Conservation (phyloP, 1,140 invertebrate genomes). For the Periplaneta americana region DNA sequence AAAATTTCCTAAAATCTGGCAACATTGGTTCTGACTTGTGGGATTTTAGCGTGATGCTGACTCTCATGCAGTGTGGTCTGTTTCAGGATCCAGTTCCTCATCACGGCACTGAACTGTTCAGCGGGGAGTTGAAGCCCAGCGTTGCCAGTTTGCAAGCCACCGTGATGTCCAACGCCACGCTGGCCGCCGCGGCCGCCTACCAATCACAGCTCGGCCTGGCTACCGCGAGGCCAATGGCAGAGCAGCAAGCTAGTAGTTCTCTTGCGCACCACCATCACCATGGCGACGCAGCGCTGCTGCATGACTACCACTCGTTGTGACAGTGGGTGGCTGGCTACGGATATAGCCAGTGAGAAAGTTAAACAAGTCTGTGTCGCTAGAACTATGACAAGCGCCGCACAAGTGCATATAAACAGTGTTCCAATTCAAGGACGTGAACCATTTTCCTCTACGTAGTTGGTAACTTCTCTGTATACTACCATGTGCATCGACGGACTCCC, state of each 20-base stretch:
- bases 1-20: too few relatives aligned
- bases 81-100: slow-evolving; percentile 21
- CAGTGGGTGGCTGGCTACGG: slow-evolving; percentile 30
- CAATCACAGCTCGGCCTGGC: slow-evolving; percentile 23
- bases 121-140: slow-evolving; percentile 26
- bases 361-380: neutral
- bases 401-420: too few relatives aligned
- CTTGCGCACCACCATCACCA: slow-evolving; percentile 15
- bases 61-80: too few relatives aligned
- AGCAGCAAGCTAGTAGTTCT: neutral
- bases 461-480: too few relatives aligned
- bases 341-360: slow-evolving; percentile 23
- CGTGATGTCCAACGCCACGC: slow-evolving; percentile 25
- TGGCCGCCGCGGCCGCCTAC: slow-evolving; percentile 25
- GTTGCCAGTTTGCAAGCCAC: slow-evolving; percentile 26
- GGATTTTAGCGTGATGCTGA: too few relatives aligned
- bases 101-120: slow-evolving; percentile 23
- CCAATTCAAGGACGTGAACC: neutral
- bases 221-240: slow-evolving; percentile 1
- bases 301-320: slow-evolving; percentile 33
- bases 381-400: too few relatives aligned
- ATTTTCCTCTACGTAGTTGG: neutral
- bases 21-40: too few relatives aligned
- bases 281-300: slow-evolving; percentile 25
- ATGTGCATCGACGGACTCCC: too few relatives aligned